These are phyloP conservation scores for Brachyistius frenatus DNA, from an alignment of 2,113 vertebrate species.

Conservation along the genomic window DNA sequence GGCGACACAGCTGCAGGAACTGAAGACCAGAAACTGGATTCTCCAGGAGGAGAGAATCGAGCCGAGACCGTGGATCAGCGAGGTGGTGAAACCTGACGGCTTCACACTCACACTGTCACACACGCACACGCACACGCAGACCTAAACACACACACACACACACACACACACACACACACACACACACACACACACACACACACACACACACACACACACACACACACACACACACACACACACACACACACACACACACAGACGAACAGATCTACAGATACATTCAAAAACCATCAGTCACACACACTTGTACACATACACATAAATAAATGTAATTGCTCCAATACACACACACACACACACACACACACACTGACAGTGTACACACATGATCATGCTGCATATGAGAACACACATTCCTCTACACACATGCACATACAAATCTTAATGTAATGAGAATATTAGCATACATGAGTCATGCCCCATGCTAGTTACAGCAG, in stretches of 20 bases:
- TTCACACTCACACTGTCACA: conserved; percentile 67
- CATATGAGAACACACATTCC: conserved; percentile 25
- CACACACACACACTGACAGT: conserved; percentile 7
- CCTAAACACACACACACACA: background rate
- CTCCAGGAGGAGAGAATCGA: conserved; percentile 34
- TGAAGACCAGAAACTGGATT: conserved; percentile 44
- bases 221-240: background rate
- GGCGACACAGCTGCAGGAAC: conserved; percentile 53
- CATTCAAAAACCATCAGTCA: no score
- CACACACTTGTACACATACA: conserved; percentile 1
- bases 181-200: conserved; percentile 15
- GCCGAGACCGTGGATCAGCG: conserved; percentile 34
- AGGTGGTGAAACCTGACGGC: conserved; percentile 75
- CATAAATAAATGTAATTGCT: no score
- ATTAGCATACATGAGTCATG: conserved; percentile 19
- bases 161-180: conserved; percentile 10
- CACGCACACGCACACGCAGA: conserved; percentile 32
- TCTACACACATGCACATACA: conserved; percentile 48
- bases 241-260: conserved; percentile 1
- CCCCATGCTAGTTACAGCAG: conserved; percentile 18
- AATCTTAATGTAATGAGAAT: conserved; percentile 55
- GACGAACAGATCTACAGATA: background rate
- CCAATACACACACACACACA: conserved; percentile 3
- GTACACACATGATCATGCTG: conserved; percentile 7
- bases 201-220: background rate